Evolutionary conservation across 2,888 invertebrate species (phyloP), one percentile per base, ranked within the genome.

Genomic region (Caenorhabditis parvicauda): DNA sequence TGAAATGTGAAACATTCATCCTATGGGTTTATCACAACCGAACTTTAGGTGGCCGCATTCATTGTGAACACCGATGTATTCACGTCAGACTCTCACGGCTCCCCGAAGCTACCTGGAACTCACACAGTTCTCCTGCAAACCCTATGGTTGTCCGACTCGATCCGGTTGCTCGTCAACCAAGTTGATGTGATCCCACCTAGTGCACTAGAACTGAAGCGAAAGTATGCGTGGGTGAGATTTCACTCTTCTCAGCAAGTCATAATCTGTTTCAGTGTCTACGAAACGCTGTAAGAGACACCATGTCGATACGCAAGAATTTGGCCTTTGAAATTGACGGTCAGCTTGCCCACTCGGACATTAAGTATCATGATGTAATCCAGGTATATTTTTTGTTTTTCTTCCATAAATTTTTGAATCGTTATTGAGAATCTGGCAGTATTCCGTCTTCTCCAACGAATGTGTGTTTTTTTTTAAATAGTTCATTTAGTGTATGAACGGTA

Each of bases 291-390:
- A 37, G 54, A n/a, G 50, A 59, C 38, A 44, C 59, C 3, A 7
- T 41, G 1, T 55, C 27, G 22, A 37, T 35, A 14, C 25, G 43
- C 27, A 44, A 27, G 6, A 29, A 35, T n/a, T 29, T 39, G 9
- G 6, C 28, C 25, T 37, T 35, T 22, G 42, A 39, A 6, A n/a
- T 27, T 41, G 41, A 53, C 32, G 32, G 60, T 48, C 48, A 65
- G 50, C 41, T 48, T 41, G 43, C 58, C 24, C 32, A 53, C 32
- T 37, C 43, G 38, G 43, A 64, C 42, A 52, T 62, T 12, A 53
- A 64, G 2, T 72, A 70, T 47, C 50, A 52, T 22, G 72, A 70
- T 54, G 68, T 72, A 2, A 55, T 72, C 0, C 72, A 72, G 49
- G 64, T 64, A 22, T 7, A n/a, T 9, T 19, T 17, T 27, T 49